Conservation (phyloP, 2,888 invertebrate species). For the Patella caerulea region DNA sequence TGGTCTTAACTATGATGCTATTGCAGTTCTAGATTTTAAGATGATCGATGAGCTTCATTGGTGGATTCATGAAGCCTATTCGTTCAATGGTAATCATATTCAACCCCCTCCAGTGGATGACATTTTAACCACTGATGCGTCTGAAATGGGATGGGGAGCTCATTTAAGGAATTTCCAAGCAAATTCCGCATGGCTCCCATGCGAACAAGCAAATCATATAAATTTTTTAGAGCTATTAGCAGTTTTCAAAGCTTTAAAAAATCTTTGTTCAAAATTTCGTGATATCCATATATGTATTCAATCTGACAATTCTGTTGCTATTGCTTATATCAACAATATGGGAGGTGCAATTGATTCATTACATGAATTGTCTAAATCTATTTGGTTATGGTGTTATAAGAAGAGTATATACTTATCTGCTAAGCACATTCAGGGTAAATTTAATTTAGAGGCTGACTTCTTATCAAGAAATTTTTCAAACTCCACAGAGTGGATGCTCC, state of each 20-base stretch:
- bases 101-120: not conserved
- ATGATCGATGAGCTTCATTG: not conserved
- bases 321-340: conserved; percentile 33
- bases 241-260: not conserved
- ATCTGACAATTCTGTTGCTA: conserved; percentile 30
- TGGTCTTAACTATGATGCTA: not conserved
- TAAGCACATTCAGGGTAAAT: conserved; percentile 18
- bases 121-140: not conserved
- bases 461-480: conserved; percentile 30
- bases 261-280: not conserved
- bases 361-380: conserved; percentile 5
- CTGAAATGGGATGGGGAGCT: not conserved
- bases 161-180: not conserved
- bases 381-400: conserved; percentile 33
- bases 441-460: conserved; percentile 30
- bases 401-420: conserved; percentile 30
- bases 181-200: not conserved
- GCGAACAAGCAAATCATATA: not conserved
- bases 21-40: not conserved
- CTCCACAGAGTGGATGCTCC: conserved; percentile 32
- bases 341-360: conserved; percentile 17
- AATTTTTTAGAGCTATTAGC: not conserved
- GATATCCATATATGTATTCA: conserved; percentile 8
- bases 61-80: not conserved
- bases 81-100: not conserved